phyloP scores from a whole-genome alignment of 2,888 invertebrate species.

The Lutraria lutraria region DNA sequence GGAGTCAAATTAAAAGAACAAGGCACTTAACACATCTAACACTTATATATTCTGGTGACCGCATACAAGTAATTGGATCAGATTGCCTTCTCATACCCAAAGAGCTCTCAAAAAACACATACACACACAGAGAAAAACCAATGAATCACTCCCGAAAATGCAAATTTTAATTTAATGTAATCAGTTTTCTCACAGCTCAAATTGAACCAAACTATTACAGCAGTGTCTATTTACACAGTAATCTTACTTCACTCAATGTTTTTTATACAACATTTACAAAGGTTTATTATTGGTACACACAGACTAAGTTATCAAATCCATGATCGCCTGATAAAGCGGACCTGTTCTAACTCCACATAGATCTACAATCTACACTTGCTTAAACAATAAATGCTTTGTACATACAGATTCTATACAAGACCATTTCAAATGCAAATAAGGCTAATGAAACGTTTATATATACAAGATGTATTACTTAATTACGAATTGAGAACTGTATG shows the following conservation, averaged over 20 bases:
- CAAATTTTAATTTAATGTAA: conserved; percentile 14
- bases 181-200: conserved; percentile 12
- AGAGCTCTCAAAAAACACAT: background rate
- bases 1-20: too few relatives aligned
- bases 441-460: background rate
- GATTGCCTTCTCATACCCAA: too few relatives aligned
- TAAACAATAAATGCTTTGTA: conserved; percentile 20
- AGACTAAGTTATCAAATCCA: conserved; percentile 4
- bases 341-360: background rate
- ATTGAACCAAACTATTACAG: background rate
- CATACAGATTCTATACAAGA: background rate
- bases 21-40: too few relatives aligned
- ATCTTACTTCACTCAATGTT: conserved; percentile 14
- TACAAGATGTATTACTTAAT: conserved; percentile 5
- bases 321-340: conserved; percentile 5
- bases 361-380: conserved; percentile 1
- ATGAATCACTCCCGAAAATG: conserved; percentile 7
- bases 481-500: background rate
- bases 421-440: conserved; percentile 16
- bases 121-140: background rate
- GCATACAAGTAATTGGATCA: too few relatives aligned
- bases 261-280: background rate
- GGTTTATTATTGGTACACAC: background rate
- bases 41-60: too few relatives aligned
- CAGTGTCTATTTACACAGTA: conserved; percentile 17